Evolutionary conservation across 2,888 invertebrate species (phyloP), one percentile per base, ranked within the genome.

Genomic region (Philonicus albiceps): DNA sequence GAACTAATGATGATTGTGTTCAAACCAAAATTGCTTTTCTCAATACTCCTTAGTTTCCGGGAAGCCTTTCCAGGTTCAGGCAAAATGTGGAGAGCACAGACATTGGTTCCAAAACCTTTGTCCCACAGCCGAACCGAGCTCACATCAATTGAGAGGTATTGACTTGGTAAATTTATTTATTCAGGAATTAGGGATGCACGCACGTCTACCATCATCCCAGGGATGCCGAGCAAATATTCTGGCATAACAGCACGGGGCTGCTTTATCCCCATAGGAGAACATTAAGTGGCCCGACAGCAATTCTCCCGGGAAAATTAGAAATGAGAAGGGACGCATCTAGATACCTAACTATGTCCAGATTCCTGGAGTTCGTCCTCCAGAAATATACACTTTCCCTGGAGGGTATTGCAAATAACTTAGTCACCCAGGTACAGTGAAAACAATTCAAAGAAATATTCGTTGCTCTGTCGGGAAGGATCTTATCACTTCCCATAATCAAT

Each of bases 21-120:
- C 76, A 40, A 22, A 40, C 76, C 76, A 76, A 76, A 76, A 76
- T 76, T 76, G 76, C 76, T 76, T 76, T 76, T 76, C 76, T 76
- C 76, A 76, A 22, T 76, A 40, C 37, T 37, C 37, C 37, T 76
- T 40, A 40, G 76, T 40, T 13, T 16, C 13, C n/a, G 13, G 19
- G 19, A 22, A 22, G 22, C 22, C 13, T 76, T 34, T 6, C 22
- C 8, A 76, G 76, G 22, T 40, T 13, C 19, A 11, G 64, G 27
- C 22, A 64, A 19, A 64, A 37, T 37, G 37, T 22, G 7, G 6
- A 1, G 11, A 19, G 19, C 19, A 53, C 53, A 53, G 22, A 16
- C 53, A 53, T 7, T 16, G 11, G 3, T 19, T 7, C 27, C 6
- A 3, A 22, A 64, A 1, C 64, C 64, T n/a, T 34, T 40, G 34